Conservation (phyloP, 2,797 vertebrate species). For the Menidia menidia region DNA sequence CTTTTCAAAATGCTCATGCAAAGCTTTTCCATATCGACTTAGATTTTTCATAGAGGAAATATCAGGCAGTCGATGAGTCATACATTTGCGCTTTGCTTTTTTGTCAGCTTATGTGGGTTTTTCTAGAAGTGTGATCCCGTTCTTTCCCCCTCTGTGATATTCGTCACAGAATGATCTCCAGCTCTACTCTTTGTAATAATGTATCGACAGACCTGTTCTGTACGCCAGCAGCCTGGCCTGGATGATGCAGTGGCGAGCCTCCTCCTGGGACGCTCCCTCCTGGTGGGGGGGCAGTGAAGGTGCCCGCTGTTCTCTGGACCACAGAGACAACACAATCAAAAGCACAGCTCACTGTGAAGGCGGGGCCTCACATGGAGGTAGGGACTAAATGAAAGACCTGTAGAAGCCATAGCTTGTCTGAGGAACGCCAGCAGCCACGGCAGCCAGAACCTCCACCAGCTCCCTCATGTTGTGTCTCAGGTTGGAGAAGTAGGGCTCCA, state of each 20-base stretch:
- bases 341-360: no score
- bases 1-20: no score
- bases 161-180: neutral
- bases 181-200: neutral
- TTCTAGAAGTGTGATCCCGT: neutral
- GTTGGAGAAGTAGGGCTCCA: constrained; percentile 90
- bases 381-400: constrained; percentile 36
- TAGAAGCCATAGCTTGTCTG: constrained; percentile 85
- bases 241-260: constrained; percentile 90
- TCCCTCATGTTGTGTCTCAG: constrained; percentile 93
- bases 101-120: no score
- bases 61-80: neutral
- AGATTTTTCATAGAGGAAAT: neutral
- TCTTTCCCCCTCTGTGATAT: neutral
- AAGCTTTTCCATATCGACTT: neutral
- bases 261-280: constrained; percentile 85
- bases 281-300: neutral
- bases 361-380: neutral
- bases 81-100: neutral
- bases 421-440: constrained; percentile 88
- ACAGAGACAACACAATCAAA: neutral
- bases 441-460: constrained; percentile 87
- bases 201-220: constrained; percentile 87
- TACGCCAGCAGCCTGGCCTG: constrained; percentile 90
- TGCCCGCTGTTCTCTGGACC: constrained; percentile 41